Percentiles rank a stretch among this genome's conserved stretches.
These are phyloP conservation scores for Characodon lateralis DNA, from an alignment of 2,797 vertebrate species.

Conservation along the genomic window DNA sequence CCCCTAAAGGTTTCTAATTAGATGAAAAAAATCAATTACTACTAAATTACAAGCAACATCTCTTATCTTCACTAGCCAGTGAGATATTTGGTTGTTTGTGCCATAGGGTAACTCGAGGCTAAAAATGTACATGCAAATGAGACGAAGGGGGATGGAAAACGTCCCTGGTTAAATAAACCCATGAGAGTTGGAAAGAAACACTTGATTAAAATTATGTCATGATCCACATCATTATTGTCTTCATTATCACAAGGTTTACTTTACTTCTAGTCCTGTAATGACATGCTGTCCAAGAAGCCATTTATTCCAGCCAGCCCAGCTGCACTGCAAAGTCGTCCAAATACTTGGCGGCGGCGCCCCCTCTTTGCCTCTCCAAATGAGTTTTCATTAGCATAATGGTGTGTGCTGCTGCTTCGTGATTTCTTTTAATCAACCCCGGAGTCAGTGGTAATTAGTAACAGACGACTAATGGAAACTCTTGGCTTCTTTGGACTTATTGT, in stretches of 20 bases:
- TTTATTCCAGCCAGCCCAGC: slow-evolving; percentile 49
- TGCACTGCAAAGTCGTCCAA: slow-evolving; percentile 53
- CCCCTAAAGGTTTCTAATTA: slow-evolving; percentile 59
- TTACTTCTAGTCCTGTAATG: slow-evolving; percentile 42
- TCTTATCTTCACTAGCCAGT: slow-evolving; percentile 63
- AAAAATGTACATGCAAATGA: slow-evolving; percentile 59
- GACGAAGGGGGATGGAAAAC: slow-evolving; percentile 13
- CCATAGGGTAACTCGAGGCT: slow-evolving; percentile 33
- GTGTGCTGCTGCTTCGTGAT: slow-evolving; percentile 71
- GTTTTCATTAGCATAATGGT: slow-evolving; percentile 79
- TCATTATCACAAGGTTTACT: slow-evolving; percentile 53
- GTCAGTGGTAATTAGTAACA: slow-evolving; percentile 76
- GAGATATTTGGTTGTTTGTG: slow-evolving; percentile 52
- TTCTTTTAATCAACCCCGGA: slow-evolving; percentile 80
- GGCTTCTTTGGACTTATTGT: slow-evolving; percentile 51
- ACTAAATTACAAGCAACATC: slow-evolving; percentile 46
- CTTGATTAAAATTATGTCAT: slow-evolving; percentile 56
- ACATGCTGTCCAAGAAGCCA: slow-evolving; percentile 64
- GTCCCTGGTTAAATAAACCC: slow-evolving; percentile 26
- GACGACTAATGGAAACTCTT: slow-evolving; percentile 74
- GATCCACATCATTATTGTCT: slow-evolving; percentile 42
- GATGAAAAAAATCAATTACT: slow-evolving; percentile 61
- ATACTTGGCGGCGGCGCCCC: slow-evolving; percentile 56
- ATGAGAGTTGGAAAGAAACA: slow-evolving; percentile 45
- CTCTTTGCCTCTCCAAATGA: slow-evolving; percentile 71